phyloP scores from a whole-genome alignment of 2,113 vertebrate species.

The Isichthys henryi region DNA sequence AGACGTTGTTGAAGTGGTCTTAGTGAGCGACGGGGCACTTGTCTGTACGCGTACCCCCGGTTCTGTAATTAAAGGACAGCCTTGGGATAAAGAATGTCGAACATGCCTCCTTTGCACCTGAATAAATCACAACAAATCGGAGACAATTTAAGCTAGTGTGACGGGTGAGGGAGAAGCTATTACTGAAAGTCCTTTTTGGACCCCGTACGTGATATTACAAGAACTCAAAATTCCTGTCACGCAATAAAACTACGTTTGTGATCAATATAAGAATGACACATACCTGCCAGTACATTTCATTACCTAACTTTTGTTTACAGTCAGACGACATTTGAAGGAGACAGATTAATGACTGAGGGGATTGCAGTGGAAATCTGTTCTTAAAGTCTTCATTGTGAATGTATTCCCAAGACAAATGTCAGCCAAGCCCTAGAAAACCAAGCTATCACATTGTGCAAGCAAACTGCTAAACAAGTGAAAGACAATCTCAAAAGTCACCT shows the following conservation, averaged over 20 bases:
- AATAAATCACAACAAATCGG: slow-evolving; percentile 15
- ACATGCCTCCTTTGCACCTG: slow-evolving; percentile 12
- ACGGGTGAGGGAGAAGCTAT: slow-evolving; percentile 2
- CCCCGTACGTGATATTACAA: neutral
- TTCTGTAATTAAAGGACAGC: slow-evolving; percentile 15
- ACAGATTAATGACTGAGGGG: slow-evolving; percentile 2
- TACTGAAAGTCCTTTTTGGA: neutral
- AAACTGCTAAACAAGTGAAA: slow-evolving; percentile 15
- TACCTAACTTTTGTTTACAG: neutral
- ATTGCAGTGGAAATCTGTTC: neutral
- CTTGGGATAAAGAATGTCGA: slow-evolving; percentile 15
- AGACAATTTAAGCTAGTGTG: slow-evolving; percentile 17
- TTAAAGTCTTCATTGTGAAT: slow-evolving; percentile 6
- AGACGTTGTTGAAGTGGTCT: slow-evolving; percentile 17
- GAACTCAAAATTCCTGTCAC: slow-evolving; percentile 10
- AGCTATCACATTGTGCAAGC: slow-evolving; percentile 12
- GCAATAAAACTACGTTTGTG: neutral
- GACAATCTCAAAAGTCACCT: slow-evolving; percentile 3
- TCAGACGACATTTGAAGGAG: slow-evolving; percentile 1
- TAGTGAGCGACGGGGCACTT: slow-evolving; percentile 3
- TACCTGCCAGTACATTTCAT: neutral
- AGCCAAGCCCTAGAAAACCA: slow-evolving; percentile 3
- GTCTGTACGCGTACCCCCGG: neutral
- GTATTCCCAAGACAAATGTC: slow-evolving; percentile 18
- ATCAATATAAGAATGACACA: slow-evolving; percentile 2